Percentiles rank a stretch among this genome's conserved stretches.
Evolutionary conservation across 2,797 vertebrate genomes (phyloP).

Genomic region (Cyclopterus lumpus): DNA sequence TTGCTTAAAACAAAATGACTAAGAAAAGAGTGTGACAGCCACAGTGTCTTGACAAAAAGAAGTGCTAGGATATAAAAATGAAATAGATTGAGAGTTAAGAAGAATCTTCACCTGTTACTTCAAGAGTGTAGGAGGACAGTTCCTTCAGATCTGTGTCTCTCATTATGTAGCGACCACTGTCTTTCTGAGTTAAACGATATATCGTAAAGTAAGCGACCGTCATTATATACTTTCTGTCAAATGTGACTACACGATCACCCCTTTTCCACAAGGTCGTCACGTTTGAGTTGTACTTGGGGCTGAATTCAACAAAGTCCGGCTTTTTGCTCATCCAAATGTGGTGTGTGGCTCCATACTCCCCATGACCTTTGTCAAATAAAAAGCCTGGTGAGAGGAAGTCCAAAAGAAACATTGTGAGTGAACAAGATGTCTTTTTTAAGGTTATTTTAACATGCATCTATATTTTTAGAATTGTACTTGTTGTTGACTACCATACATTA

Average conservation of each 20-base stretch:
- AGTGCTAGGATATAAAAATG: background rate
- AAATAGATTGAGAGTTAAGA: background rate
- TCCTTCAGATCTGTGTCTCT: accelerated
- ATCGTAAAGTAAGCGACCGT: accelerated
- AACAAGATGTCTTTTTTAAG: background rate
- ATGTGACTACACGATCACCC: accelerated
- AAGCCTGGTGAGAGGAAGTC: slow-evolving; percentile 15
- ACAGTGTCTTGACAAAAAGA: background rate
- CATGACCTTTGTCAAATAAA: accelerated
- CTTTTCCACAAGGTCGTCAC: slow-evolving; percentile 20
- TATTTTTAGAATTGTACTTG: background rate
- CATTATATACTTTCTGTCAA: background rate
- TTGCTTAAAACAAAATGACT: background rate
- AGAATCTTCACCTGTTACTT: slow-evolving; percentile 30
- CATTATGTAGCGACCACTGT: slow-evolving; percentile 30
- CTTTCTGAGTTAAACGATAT: slow-evolving; percentile 5
- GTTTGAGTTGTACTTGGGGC: accelerated
- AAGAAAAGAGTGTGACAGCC: background rate
- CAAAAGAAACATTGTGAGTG: background rate
- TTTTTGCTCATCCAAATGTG: accelerated
- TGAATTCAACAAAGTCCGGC: slow-evolving; percentile 3
- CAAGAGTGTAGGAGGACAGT: accelerated
- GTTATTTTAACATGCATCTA: background rate
- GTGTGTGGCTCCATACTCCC: background rate
- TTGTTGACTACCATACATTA: background rate